Percentiles rank a stretch among this genome's conserved stretches.
Conservation (phyloP, 2,888 invertebrate species). For the Emmelina monodactyla region DNA sequence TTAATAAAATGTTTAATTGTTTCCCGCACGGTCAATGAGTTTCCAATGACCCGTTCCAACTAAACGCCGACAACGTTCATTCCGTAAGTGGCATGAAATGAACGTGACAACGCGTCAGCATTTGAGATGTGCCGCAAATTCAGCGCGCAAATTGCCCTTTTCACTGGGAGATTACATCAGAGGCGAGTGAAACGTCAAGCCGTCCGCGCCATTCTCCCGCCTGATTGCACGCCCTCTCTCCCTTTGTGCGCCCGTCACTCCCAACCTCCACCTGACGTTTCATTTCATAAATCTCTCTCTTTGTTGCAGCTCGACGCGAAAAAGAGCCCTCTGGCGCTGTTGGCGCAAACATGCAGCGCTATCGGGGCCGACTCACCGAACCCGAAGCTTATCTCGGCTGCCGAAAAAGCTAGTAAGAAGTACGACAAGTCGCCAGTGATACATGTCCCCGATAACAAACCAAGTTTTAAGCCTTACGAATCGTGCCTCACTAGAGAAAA, state of each 20-base stretch:
- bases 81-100: slow-evolving; percentile 34
- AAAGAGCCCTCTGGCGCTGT: slow-evolving; percentile 93
- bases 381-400: slow-evolving; percentile 76
- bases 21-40: not conserved
- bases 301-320: slow-evolving; percentile 94
- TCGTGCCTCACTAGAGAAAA: slow-evolving; percentile 71
- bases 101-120: slow-evolving; percentile 58
- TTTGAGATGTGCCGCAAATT: slow-evolving; percentile 62
- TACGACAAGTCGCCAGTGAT: slow-evolving; percentile 67
- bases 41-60: not conserved
- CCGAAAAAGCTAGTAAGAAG: slow-evolving; percentile 75
- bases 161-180: slow-evolving; percentile 67
- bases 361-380: slow-evolving; percentile 91
- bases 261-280: slow-evolving; percentile 59
- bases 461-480: slow-evolving; percentile 81
- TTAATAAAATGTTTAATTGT: not conserved
- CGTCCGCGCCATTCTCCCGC: slow-evolving; percentile 65
- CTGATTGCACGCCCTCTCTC: slow-evolving; percentile 61
- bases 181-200: slow-evolving; percentile 67
- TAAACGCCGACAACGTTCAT: too few species aligned
- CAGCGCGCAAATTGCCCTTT: slow-evolving; percentile 67
- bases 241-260: slow-evolving; percentile 59
- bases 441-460: slow-evolving; percentile 61
- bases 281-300: slow-evolving; percentile 56
- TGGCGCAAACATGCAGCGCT: slow-evolving; percentile 97